phyloP scores from a whole-genome alignment of 1,140 invertebrate species.

The Orchesella cincta region DNA sequence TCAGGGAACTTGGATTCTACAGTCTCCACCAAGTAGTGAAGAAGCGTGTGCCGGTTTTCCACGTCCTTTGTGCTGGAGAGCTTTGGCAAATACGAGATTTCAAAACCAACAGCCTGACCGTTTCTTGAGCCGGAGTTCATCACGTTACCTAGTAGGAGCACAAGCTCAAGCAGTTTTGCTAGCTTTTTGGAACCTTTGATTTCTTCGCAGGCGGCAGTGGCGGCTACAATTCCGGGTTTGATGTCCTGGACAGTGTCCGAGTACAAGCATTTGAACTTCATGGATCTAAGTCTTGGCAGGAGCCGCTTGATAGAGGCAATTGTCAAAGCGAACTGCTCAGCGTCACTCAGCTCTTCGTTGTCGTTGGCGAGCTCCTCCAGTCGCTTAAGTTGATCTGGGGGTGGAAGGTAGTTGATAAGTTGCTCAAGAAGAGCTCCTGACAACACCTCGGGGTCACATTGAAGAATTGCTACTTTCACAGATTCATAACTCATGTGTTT shows the following conservation, averaged over 20 bases:
- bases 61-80: constrained; percentile 90
- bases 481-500: constrained; percentile 87
- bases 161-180: constrained; percentile 81
- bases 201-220: constrained; percentile 93
- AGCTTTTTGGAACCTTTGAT: constrained; percentile 88
- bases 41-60: constrained; percentile 87
- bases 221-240: constrained; percentile 93
- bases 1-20: constrained; percentile 88
- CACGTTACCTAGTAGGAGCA: constrained; percentile 89
- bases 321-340: constrained; percentile 93
- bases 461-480: constrained; percentile 78
- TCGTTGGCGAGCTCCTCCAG: constrained; percentile 76
- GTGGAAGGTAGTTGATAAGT: constrained; percentile 84
- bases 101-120: constrained; percentile 91
- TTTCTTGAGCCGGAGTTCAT: constrained; percentile 94
- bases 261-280: constrained; percentile 87
- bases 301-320: constrained; percentile 82
- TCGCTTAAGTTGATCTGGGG: constrained; percentile 81
- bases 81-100: constrained; percentile 94
- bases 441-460: constrained; percentile 81
- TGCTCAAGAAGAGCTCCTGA: constrained; percentile 79
- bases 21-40: constrained; percentile 88
- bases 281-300: constrained; percentile 79
- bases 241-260: constrained; percentile 81
- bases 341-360: constrained; percentile 81